Evolutionary conservation across 2,113 vertebrate genomes (phyloP).

Genomic region (Edolisoma coerulescens): DNA sequence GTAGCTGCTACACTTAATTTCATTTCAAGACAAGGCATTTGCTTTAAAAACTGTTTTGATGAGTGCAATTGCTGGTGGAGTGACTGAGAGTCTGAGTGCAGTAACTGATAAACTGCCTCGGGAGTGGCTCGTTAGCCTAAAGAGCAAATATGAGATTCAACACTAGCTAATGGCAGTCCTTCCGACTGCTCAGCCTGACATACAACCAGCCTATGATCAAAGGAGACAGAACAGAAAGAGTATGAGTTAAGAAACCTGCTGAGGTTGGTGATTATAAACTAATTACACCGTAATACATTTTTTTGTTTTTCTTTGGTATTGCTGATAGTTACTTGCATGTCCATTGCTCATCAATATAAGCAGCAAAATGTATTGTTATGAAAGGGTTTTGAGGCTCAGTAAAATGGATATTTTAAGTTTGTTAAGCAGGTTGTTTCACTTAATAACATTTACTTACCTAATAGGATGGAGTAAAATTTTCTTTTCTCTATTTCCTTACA

Average conservation of each 20-base stretch:
- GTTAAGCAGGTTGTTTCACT: neutral
- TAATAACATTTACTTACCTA: neutral
- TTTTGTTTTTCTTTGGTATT: neutral
- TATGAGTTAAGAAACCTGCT: neutral
- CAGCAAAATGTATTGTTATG: neutral
- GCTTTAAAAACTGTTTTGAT: neutral
- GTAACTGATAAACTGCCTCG: neutral
- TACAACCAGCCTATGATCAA: neutral
- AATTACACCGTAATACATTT: neutral
- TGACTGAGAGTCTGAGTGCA: neutral
- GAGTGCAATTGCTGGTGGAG: neutral
- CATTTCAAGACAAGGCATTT: neutral
- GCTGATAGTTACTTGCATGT: neutral
- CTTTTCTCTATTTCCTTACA: neutral
- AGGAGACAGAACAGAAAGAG: neutral
- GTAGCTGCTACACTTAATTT: neutral
- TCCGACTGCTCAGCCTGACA: neutral
- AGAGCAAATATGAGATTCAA: neutral
- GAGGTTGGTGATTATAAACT: neutral
- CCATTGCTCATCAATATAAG: neutral
- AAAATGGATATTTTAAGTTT: neutral
- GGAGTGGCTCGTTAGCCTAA: neutral
- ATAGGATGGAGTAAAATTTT: neutral
- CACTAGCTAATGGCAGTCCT: neutral
- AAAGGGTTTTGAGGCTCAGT: neutral